Conservation (phyloP, 2,113 vertebrate species). For the Corydoras sp. region DNA sequence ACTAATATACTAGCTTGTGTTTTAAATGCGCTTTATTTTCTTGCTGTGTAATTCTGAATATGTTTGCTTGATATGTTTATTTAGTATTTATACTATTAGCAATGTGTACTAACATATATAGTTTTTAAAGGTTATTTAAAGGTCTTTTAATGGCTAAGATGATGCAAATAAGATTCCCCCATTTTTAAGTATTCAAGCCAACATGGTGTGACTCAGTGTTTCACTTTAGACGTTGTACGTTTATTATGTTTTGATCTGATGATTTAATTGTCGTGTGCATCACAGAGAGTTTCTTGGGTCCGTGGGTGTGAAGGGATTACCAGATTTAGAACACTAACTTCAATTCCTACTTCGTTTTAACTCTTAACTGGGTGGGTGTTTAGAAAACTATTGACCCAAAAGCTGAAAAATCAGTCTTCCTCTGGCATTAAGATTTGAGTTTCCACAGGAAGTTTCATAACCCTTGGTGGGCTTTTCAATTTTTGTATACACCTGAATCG, state of each 20-base stretch:
- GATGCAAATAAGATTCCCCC: conserved; percentile 11
- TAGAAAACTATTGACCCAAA: conserved; percentile 7
- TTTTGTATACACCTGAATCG: not conserved
- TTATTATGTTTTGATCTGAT: conserved; percentile 31
- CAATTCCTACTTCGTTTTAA: conserved; percentile 12
- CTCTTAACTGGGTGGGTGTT: not conserved
- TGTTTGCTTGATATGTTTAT: not conserved
- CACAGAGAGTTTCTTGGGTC: conserved; percentile 9
- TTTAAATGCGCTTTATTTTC: no score
- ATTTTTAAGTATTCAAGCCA: not conserved
- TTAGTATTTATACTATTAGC: not conserved
- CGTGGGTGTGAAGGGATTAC: conserved; percentile 28
- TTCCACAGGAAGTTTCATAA: conserved; percentile 56
- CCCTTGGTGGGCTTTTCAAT: conserved; percentile 11
- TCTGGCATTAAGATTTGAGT: conserved; percentile 27
- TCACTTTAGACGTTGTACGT: not conserved
- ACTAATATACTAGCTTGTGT: no score
- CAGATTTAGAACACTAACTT: conserved; percentile 15
- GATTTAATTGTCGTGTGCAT: not conserved
- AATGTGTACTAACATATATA: not conserved
- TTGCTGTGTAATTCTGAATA: no score
- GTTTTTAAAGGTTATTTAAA: not conserved
- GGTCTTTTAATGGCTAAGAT: not conserved
- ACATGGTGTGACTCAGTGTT: conserved; percentile 29
- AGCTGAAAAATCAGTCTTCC: conserved; percentile 6